Percentiles rank a stretch among this genome's conserved stretches.
Conservation (phyloP, 2,113 vertebrate genomes). For the Chaenogobius annularis region DNA sequence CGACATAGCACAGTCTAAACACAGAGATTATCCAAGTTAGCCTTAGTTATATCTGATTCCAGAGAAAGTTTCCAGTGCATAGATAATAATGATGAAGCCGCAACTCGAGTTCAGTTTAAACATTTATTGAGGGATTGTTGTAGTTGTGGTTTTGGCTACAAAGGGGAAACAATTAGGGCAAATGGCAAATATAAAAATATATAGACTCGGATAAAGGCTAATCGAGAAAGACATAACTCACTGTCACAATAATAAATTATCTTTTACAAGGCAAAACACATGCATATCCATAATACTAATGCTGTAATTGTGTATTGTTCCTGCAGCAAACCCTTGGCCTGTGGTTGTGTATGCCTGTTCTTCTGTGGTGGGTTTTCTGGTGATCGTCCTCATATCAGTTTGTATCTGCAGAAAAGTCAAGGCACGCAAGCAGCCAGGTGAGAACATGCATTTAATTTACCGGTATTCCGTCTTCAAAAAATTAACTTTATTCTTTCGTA, state of each 20-base stretch:
- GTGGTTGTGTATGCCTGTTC: not conserved
- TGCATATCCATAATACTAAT: not conserved
- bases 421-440: conserved; percentile 17
- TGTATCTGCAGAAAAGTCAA: conserved; percentile 11
- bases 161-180: too few relatives aligned
- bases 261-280: not conserved
- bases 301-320: conserved; percentile 4
- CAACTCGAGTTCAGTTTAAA: not conserved
- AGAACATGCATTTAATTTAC: not conserved
- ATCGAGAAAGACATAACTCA: too few relatives aligned
- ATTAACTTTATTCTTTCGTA: not conserved
- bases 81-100: too few relatives aligned
- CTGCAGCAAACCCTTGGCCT: not conserved
- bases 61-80: too few relatives aligned
- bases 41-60: too few relatives aligned
- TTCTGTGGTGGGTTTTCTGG: not conserved
- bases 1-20: not conserved
- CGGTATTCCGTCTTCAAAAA: not conserved
- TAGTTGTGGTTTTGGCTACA: too few relatives aligned
- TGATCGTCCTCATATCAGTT: conserved; percentile 7
- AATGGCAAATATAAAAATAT: too few relatives aligned
- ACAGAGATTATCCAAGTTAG: not conserved
- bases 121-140: not conserved
- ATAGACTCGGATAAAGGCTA: too few relatives aligned
- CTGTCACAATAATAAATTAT: too few relatives aligned